Evolutionary conservation across 2,113 vertebrate genomes (phyloP).

Genomic region (Onychostruthus taczanowskii): DNA sequence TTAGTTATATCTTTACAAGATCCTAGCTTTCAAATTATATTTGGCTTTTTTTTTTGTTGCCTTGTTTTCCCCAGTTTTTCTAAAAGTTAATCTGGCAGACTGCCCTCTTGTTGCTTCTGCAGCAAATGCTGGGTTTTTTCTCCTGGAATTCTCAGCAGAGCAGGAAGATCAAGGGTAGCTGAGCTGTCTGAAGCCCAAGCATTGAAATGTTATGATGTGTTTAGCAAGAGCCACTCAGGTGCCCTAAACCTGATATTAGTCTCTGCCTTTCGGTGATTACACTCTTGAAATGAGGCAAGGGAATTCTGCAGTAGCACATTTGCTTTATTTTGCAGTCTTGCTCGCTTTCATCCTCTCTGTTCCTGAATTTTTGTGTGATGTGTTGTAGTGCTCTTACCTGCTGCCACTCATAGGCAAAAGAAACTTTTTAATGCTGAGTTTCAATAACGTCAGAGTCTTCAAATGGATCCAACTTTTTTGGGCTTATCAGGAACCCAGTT

Average conservation of each 20-base stretch:
- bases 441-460: neutral
- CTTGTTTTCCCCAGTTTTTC: neutral
- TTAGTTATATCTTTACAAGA: slow-evolving; percentile 7
- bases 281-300: neutral
- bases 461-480: neutral
- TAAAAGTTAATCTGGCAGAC: neutral
- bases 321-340: neutral
- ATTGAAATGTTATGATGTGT: neutral
- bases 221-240: neutral
- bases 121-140: neutral
- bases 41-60: neutral
- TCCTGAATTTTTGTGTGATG: neutral
- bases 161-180: neutral
- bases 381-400: neutral
- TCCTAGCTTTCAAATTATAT: neutral
- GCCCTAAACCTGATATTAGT: neutral
- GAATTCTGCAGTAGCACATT: neutral
- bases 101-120: neutral
- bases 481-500: neutral
- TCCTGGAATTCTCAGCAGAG: neutral
- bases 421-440: neutral
- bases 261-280: neutral
- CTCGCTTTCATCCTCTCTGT: neutral
- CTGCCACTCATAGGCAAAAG: neutral
- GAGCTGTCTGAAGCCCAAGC: neutral